Conservation (phyloP, 2,113 vertebrate genomes). For the Globicephala melas region DNA sequence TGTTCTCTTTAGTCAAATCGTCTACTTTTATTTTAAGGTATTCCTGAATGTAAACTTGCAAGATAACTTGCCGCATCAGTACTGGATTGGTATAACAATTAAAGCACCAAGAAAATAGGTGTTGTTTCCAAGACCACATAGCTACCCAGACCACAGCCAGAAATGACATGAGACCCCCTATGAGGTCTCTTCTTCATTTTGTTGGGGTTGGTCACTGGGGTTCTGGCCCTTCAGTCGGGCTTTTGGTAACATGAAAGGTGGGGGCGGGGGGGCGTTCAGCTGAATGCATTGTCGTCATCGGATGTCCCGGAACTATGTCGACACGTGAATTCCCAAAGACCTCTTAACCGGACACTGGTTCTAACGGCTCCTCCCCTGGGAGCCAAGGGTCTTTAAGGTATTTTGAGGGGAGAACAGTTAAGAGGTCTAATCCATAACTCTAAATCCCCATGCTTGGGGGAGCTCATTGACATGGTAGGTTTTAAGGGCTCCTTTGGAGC, state of each 20-base stretch:
- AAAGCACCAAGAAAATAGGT: background rate
- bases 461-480: background rate
- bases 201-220: too few species aligned
- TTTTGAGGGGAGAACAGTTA: slow-evolving; percentile 35
- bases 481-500: slow-evolving; percentile 50
- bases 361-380: background rate
- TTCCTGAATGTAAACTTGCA: background rate
- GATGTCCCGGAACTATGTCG: background rate
- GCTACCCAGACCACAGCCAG: background rate
- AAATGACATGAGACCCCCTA: background rate
- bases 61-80: background rate
- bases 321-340: background rate
- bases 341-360: background rate
- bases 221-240: background rate
- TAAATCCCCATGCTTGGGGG: slow-evolving; percentile 11
- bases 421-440: slow-evolving; percentile 52
- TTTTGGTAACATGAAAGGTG: background rate
- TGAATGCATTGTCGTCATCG: background rate
- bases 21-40: background rate
- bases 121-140: background rate
- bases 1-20: background rate
- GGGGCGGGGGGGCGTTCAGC: background rate
- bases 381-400: slow-evolving; percentile 43
- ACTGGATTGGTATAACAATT: background rate
- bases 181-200: background rate